Conservation (phyloP, 1,140 invertebrate species). For the Heliconius himera region DNA sequence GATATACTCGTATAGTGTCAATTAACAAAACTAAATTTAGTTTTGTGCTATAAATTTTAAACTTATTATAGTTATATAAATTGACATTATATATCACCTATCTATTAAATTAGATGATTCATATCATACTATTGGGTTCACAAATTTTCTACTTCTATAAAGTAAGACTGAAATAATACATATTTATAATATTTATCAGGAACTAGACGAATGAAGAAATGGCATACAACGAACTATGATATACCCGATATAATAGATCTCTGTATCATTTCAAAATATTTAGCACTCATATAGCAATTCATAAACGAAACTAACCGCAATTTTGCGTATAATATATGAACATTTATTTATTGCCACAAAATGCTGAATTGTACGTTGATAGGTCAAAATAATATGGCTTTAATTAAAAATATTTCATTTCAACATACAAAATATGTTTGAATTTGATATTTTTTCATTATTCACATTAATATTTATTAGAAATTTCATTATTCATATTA, state of each 20-base stretch:
- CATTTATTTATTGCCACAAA: background rate
- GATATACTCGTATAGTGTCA: no score
- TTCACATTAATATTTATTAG: no score
- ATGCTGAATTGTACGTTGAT: background rate
- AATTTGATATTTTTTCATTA: background rate
- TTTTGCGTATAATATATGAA: background rate
- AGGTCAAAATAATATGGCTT: conserved; percentile 1
- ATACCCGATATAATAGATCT: conserved; percentile 81
- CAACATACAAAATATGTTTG: background rate
- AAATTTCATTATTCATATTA: background rate
- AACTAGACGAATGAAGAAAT: conserved; percentile 87
- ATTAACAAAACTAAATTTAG: no score
- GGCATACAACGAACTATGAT: conserved; percentile 70
- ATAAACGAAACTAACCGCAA: background rate
- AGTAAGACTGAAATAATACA: conserved; percentile 32
- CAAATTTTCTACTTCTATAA: background rate
- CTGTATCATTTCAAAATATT: conserved; percentile 47
- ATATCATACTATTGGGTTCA: no score
- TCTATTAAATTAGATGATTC: no score
- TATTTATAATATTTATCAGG: conserved; percentile 86
- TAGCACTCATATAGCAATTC: background rate
- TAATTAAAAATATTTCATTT: conserved; percentile 8
- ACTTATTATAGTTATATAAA: no score
- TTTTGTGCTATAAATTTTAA: no score
- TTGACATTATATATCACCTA: no score